A percentile compares a stretch with the other conserved stretches of the same genome.
phyloP scores from a whole-genome alignment of 2,888 invertebrate species.

The Andrena praecox region DNA sequence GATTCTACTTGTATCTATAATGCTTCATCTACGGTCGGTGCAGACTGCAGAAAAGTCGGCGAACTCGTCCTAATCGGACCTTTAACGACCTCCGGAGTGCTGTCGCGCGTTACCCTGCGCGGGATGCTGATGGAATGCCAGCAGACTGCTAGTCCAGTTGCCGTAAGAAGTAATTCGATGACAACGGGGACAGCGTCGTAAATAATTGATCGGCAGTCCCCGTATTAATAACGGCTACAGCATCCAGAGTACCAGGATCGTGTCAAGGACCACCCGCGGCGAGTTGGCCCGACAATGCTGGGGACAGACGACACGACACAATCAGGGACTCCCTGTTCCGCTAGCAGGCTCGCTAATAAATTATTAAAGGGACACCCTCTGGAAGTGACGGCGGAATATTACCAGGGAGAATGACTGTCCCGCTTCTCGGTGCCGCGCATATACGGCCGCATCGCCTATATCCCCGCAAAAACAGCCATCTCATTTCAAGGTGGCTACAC shows the following conservation, averaged over 20 bases:
- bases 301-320: constrained; percentile 84
- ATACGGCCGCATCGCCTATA: constrained; percentile 27
- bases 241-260: constrained; percentile 77
- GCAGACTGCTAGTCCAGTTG: background rate
- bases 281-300: constrained; percentile 79
- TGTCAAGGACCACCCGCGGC: constrained; percentile 84
- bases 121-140: too few relatives aligned
- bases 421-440: constrained; percentile 29
- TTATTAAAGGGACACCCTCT: constrained; percentile 84
- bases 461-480: constrained; percentile 34
- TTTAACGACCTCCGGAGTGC: too few relatives aligned
- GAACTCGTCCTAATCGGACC: too few relatives aligned
- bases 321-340: constrained; percentile 77
- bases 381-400: constrained; percentile 80
- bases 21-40: background rate
- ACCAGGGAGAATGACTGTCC: constrained; percentile 63
- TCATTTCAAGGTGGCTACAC: constrained; percentile 20
- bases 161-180: constrained; percentile 27
- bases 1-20: constrained; percentile 28
- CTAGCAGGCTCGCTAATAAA: constrained; percentile 82
- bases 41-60: background rate
- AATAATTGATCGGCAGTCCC: constrained; percentile 81
- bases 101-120: too few relatives aligned
- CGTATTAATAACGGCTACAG: constrained; percentile 80
- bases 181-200: constrained; percentile 63